These are phyloP conservation scores for Mythimna lalbum DNA, from an alignment of 2,888 invertebrate genomes.

Conservation along the genomic window DNA sequence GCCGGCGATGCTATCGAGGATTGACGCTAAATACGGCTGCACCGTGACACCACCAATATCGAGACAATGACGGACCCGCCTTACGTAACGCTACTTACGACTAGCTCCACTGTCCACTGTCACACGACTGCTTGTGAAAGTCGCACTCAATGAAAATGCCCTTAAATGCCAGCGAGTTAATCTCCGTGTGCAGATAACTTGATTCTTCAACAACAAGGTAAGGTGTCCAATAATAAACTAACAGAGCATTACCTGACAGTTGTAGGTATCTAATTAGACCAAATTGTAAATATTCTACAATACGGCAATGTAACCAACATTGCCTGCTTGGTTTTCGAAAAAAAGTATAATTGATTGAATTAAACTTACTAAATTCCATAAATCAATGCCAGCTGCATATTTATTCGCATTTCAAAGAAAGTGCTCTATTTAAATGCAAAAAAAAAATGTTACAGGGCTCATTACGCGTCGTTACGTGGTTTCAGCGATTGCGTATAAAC, in stretches of 20 bases:
- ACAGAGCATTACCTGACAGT: not conserved
- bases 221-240: not conserved
- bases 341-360: not conserved
- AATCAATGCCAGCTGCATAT: constrained; percentile 28
- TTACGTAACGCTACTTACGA: constrained; percentile 86
- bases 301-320: not conserved
- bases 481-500: constrained; percentile 80
- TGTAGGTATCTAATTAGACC: not conserved
- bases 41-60: constrained; percentile 88
- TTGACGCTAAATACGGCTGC: constrained; percentile 89
- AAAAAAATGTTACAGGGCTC: constrained; percentile 59
- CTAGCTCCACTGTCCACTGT: constrained; percentile 82
- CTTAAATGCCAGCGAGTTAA: constrained; percentile 25
- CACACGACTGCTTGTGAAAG: constrained; percentile 77
- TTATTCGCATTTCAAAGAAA: constrained; percentile 43
- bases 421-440: constrained; percentile 47
- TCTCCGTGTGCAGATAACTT: constrained; percentile 8
- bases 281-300: not conserved
- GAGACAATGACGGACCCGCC: constrained; percentile 86
- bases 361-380: not conserved
- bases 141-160: constrained; percentile 60
- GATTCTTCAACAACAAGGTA: constrained; percentile 12
- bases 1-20: constrained; percentile 86
- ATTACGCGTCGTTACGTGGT: constrained; percentile 66
- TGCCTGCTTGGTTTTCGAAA: not conserved